These are phyloP conservation scores for Lepeophtheirus salmonis DNA, from an alignment of 1,140 invertebrate genomes.

Conservation along the genomic window DNA sequence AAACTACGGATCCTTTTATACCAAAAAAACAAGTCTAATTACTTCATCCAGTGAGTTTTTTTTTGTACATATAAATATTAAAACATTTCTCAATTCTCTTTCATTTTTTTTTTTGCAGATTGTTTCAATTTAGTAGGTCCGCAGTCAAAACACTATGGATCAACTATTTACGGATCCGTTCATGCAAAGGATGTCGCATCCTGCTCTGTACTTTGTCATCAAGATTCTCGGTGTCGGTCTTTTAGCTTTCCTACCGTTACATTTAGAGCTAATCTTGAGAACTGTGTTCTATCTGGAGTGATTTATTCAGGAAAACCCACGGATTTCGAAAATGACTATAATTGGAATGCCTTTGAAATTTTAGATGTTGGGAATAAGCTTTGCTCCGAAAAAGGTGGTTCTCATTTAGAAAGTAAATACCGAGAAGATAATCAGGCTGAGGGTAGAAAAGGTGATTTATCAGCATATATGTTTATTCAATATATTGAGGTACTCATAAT, in stretches of 20 bases:
- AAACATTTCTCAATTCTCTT: too few species aligned
- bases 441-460: too few species aligned
- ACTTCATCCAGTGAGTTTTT: background rate
- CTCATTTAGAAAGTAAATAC: too few species aligned
- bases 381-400: background rate
- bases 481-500: too few species aligned
- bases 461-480: too few species aligned
- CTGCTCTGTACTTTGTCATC: background rate
- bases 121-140: background rate
- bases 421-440: too few species aligned
- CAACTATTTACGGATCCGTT: background rate
- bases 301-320: background rate
- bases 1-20: background rate
- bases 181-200: background rate
- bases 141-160: background rate
- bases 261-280: background rate
- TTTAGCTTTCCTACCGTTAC: background rate
- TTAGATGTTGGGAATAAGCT: background rate
- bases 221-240: background rate
- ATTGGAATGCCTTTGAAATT: background rate
- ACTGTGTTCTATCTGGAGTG: background rate
- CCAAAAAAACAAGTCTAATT: background rate
- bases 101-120: too few species aligned
- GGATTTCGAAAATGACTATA: background rate
- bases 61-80: too few species aligned